Evolutionary conservation across 92 coral and sea anemone species (phyloP).

Genomic region (Phenganax subtilis): DNA sequence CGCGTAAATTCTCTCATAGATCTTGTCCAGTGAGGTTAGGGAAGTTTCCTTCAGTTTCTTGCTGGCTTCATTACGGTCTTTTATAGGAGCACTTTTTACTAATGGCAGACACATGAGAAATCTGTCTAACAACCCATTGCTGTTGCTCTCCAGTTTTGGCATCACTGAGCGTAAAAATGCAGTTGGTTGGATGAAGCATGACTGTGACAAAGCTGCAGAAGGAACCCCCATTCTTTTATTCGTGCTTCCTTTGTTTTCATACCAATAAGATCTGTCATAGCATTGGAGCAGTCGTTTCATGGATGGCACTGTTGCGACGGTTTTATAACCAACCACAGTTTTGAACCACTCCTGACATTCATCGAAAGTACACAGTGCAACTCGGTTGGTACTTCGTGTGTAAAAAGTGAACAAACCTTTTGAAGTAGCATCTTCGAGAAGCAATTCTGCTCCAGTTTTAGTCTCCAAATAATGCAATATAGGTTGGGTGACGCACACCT

Average conservation of each 20-base stretch:
- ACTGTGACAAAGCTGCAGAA: conserved; percentile 44
- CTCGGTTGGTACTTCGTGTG: conserved; percentile 30
- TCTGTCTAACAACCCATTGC: neutral
- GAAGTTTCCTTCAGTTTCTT: neutral
- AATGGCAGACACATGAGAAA: neutral
- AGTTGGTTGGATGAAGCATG: conserved; percentile 19
- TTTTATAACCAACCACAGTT: conserved; percentile 36
- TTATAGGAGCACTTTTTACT: neutral
- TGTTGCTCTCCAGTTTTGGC: conserved; percentile 8
- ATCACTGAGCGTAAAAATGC: neutral
- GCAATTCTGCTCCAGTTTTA: conserved; percentile 27
- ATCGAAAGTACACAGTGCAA: conserved; percentile 45
- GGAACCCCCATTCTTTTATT: conserved; percentile 42
- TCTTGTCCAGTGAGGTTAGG: conserved; percentile 18
- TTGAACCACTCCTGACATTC: conserved; percentile 49
- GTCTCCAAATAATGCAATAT: conserved; percentile 20
- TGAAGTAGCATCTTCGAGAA: conserved; percentile 45
- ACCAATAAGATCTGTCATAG: conserved; percentile 45
- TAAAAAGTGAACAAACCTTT: conserved; percentile 45
- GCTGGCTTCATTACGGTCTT: neutral
- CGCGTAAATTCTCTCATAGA: conserved; percentile 29
- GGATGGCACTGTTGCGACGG: conserved; percentile 35
- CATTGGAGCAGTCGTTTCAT: conserved; percentile 46
- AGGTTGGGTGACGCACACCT: conserved; percentile 18
- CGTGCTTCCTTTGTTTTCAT: conserved; percentile 39